Evolutionary conservation across 2,888 invertebrate genomes (phyloP).

Genomic region (Euproctis similis): DNA sequence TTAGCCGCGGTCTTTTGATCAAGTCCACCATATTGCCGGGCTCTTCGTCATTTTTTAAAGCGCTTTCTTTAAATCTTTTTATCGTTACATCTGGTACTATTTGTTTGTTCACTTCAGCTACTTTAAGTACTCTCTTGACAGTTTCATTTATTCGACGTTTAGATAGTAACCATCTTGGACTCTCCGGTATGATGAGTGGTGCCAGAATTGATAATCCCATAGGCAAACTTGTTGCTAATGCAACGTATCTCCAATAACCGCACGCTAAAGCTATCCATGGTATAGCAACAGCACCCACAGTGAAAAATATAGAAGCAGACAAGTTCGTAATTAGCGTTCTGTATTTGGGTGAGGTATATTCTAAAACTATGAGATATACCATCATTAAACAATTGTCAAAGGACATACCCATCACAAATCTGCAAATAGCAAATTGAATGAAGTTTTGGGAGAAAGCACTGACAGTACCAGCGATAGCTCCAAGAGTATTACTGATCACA

Average conservation of each 20-base stretch:
- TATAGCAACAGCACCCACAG: constrained; percentile 29
- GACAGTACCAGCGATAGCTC: constrained; percentile 36
- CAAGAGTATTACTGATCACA: constrained; percentile 34
- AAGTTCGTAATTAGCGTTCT: constrained; percentile 42
- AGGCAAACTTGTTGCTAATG: constrained; percentile 45
- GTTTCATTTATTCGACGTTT: constrained; percentile 45
- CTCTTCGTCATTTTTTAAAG: constrained; percentile 1
- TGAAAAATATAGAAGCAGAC: constrained; percentile 42
- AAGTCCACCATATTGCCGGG: constrained; percentile 29
- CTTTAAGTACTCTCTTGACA: constrained; percentile 35
- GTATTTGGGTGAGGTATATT: constrained; percentile 49
- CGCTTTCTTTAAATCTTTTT: constrained; percentile 33
- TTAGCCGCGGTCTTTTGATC: constrained; percentile 32
- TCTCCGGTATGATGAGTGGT: constrained; percentile 44
- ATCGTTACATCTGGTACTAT: constrained; percentile 36
- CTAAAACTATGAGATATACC: constrained; percentile 42
- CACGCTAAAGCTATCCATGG: constrained; percentile 44
- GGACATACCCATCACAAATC: constrained; percentile 47
- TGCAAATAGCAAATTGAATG: constrained; percentile 33
- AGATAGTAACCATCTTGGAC: constrained; percentile 47
- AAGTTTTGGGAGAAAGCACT: constrained; percentile 39
- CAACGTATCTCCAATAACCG: constrained; percentile 43
- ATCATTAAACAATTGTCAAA: constrained; percentile 50
- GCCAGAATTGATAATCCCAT: constrained; percentile 34
- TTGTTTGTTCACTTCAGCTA: constrained; percentile 42